Base-by-base conservation (phyloP, 53 echinoderm and acorn worm species). In the Antedon mediterranea region DNA sequence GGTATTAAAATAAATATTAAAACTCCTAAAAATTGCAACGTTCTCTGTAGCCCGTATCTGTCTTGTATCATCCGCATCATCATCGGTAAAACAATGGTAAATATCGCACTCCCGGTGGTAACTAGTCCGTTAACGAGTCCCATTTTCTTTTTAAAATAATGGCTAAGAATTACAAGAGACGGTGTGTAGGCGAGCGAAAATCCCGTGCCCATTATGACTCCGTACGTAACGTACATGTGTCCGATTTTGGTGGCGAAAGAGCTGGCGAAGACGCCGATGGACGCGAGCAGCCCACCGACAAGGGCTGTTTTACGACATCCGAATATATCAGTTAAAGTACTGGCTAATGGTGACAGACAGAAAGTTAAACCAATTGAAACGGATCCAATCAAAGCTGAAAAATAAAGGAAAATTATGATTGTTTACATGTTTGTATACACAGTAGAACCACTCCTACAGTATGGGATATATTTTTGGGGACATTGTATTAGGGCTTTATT, bases 81-180 rank as follows among this genome's bases (percentile, higher is more conserved):
- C 13, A 95, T 71, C 23, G 97, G 97, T 28, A 95, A 71, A 32
- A 83, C 92, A 34, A 95, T 92, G 13, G 97, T 95, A 77, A 95
- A 92, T 74, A 95, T 79, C 71, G 89, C 87, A 77, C 92, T 95
- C 28, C 97, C 97, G 71, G 85, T 83, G n/a, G 88, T 89, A 34
- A 92, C 97, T 18, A 95, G 83, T 0, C 97, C 92, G 37, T 95
- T 95, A 43, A 92, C 97, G 31, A 95, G 73, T 15, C 97, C 97
- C 18, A 95, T 79, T 71, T 84, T 84, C 81, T 80, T 92, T 72
- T 92, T 87, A 82, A 95, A 95, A 76, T 95, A 95, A 74, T 84
- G 84, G 30, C 84, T 79, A 57, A 57, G 86, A 76, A 94, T 94
- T 71, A 91, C 87, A 18, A 94, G 78, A 1, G 94, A 94, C 23